Evolutionary conservation across 2,113 vertebrate genomes (phyloP).

Genomic region (Megaceryle torquata): DNA sequence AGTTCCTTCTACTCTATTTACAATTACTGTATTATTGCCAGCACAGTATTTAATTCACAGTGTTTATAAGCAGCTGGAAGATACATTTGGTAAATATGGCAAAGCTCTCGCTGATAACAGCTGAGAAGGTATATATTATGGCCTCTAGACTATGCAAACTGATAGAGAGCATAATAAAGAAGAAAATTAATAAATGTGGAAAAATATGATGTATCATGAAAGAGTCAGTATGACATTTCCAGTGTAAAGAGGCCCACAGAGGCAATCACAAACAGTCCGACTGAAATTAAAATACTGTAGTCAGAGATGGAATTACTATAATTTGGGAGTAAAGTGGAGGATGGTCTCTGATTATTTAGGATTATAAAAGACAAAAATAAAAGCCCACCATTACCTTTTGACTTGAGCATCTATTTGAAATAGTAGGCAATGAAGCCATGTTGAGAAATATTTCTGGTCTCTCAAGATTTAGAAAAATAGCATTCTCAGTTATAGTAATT

Average conservation of each 20-base stretch:
- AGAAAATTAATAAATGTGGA: neutral
- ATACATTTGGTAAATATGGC: neutral
- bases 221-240: neutral
- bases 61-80: neutral
- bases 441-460: constrained; percentile 1
- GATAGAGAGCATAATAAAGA: neutral
- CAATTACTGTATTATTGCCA: neutral
- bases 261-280: neutral
- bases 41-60: neutral
- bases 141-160: neutral
- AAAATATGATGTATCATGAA: neutral
- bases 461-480: neutral
- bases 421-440: neutral
- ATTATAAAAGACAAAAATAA: neutral
- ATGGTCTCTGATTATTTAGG: neutral
- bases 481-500: constrained; percentile 14
- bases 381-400: neutral
- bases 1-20: neutral
- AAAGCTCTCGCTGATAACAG: neutral
- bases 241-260: neutral
- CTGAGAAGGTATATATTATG: neutral
- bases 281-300: neutral
- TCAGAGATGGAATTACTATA: neutral
- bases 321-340: neutral
- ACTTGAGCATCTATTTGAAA: neutral